Base-by-base conservation (phyloP, 2,888 invertebrate species). In the Dasypolia templi region DNA sequence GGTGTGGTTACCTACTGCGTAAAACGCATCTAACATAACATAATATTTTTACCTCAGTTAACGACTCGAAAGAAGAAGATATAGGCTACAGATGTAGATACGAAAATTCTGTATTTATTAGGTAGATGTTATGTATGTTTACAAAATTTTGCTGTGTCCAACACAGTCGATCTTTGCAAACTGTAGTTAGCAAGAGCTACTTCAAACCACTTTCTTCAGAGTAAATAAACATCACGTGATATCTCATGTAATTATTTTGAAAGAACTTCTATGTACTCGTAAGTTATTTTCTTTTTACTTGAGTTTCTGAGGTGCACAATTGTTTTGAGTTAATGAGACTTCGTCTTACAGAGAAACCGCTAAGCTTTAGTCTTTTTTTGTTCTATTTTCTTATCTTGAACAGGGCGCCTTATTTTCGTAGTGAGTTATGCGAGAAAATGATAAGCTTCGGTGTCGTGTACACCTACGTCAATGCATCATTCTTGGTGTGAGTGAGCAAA, bases 261-360 rank as follows among this genome's bases (percentile, higher is more conserved):
- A 68, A 77, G 22, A 62, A 68, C 32, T 55, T 49, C 9, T 19
- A 32, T 6, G 17, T n/a, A n/a, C n/a, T n/a, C n/a, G n/a, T 14
- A 49, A 76, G 39, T 75, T 66, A 49, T 68, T 67, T 76, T 75
- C 32, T 49, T 61, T 55, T 68, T 55, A 49, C 49, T 49, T 17
- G 19, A 61, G 53, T 32, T 66, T 42, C 39, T 67, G 53, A 46
- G 46, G 44, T 68, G 68, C 9, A 49, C n/a, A 49, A 53, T 67
- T 55, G 53, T 76, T 55, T 61, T 17, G 22, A 55, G 68, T 77
- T 76, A 68, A 56, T 68, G 68, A 76, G 53, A 49, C 46, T 55
- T 32, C 32, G 14, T 35, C 39, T 61, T 42, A 32, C 26, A 9
- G 3, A 56, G 55, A 44, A 49, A 32, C 26, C 42, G 61, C 32